A percentile compares a stretch with the other conserved stretches of the same genome.
Conservation (phyloP, 2,113 vertebrate genomes). For the Eidolon helvum region DNA sequence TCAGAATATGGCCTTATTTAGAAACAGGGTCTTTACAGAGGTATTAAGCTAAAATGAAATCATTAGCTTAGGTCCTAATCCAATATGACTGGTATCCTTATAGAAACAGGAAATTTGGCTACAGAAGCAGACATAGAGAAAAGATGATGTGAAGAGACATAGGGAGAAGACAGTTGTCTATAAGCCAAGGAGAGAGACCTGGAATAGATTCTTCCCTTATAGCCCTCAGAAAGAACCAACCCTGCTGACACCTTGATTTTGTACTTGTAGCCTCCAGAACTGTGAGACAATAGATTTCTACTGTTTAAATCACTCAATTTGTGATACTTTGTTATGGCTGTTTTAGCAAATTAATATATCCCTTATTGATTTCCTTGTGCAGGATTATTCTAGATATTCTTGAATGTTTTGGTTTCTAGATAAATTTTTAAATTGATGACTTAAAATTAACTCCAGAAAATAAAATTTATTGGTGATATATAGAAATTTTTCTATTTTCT, state of each 20-base stretch:
- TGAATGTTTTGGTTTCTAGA: not conserved
- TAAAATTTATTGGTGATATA: not conserved
- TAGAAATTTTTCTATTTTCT: not conserved
- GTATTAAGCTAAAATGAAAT: not conserved
- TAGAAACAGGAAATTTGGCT: not conserved
- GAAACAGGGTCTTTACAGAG: not conserved
- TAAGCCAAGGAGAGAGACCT: not conserved
- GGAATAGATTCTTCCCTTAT: not conserved
- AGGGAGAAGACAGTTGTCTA: not conserved
- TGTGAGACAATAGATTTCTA: not conserved
- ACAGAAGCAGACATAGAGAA: not conserved
- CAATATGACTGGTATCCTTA: not conserved
- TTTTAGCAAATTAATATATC: not conserved
- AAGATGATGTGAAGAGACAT: not conserved
- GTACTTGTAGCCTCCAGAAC: not conserved
- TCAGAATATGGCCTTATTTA: not conserved
- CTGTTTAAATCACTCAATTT: not conserved
- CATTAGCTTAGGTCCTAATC: not conserved
- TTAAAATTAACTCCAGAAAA: constrained; percentile 9
- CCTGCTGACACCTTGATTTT: not conserved
- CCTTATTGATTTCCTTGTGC: not conserved
- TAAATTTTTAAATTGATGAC: not conserved
- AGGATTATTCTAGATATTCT: not conserved
- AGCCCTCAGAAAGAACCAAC: not conserved
- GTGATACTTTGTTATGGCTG: not conserved